phyloP scores from a whole-genome alignment of 1,140 invertebrate species.

The Vanessa tameamea region DNA sequence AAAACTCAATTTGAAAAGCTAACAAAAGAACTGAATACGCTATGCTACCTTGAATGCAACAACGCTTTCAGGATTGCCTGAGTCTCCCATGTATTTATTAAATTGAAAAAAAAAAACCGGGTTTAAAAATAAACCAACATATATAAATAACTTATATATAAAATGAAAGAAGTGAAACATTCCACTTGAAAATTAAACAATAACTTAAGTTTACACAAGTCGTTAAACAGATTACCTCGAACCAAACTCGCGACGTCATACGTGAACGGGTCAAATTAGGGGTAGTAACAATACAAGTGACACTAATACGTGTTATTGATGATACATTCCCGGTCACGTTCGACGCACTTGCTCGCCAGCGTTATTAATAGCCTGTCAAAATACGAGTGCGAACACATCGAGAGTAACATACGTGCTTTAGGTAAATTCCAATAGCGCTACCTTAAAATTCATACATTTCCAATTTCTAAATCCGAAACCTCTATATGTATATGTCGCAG shows the following conservation, averaged over 20 bases:
- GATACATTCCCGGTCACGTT: conserved; percentile 32
- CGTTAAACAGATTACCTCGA: conserved; percentile 14
- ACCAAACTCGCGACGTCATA: conserved; percentile 2
- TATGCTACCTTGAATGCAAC: neutral
- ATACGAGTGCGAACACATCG: neutral
- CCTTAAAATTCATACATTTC: neutral
- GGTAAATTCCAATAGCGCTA: neutral
- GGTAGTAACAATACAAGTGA: conserved; percentile 10
- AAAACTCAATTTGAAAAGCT: neutral
- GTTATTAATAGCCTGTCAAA: conserved; percentile 33
- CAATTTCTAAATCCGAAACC: neutral
- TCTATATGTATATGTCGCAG: too few relatives aligned
- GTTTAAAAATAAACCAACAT: neutral
- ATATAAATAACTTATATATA: neutral
- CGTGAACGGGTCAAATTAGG: neutral
- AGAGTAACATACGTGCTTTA: neutral
- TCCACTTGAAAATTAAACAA: neutral
- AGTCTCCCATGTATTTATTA: neutral
- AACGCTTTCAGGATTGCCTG: neutral
- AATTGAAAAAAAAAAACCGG: neutral
- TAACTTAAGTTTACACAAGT: neutral
- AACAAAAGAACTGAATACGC: neutral
- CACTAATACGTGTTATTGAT: conserved; percentile 31
- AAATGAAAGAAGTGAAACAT: neutral
- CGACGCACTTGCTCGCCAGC: conserved; percentile 29